phyloP scores from a whole-genome alignment of 30 jellyfish, hydroid and myxozoan genomes.

The Hydractinia symbiolongicarpus region DNA sequence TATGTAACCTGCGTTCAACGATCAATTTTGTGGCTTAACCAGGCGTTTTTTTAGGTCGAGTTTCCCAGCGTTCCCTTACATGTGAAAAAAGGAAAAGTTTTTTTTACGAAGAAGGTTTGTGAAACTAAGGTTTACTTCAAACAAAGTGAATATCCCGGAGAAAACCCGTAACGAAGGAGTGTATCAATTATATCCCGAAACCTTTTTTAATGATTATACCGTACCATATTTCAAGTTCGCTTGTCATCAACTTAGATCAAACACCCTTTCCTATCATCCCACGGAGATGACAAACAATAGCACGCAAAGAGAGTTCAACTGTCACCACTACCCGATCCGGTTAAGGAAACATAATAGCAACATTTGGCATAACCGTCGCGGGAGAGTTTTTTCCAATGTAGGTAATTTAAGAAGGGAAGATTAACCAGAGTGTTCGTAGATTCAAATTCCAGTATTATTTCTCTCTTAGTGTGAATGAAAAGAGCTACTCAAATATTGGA shows the following conservation, averaged over 20 bases:
- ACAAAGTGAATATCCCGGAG: conserved; percentile 22
- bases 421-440: conserved; percentile 5
- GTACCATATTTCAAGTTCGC: neutral
- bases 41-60: too few species aligned
- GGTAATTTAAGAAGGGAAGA: conserved; percentile 3
- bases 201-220: neutral
- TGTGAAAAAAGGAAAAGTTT: too few species aligned
- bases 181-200: conserved; percentile 9
- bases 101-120: neutral
- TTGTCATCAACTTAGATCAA: conserved; percentile 14
- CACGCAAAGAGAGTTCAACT: neutral
- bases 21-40: too few species aligned
- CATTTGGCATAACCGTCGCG: conserved; percentile 15
- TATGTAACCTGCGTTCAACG: too few species aligned
- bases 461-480: conserved; percentile 6
- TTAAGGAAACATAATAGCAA: conserved; percentile 7
- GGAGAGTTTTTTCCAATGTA: neutral
- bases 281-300: neutral
- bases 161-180: conserved; percentile 5
- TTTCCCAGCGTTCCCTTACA: too few species aligned
- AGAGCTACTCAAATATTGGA: neutral
- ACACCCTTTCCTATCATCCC: conserved; percentile 17
- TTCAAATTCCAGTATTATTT: neutral
- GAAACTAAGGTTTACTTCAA: conserved; percentile 6
- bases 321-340: neutral